Percentiles rank a stretch among this genome's conserved stretches.
These are phyloP conservation scores for Toxostoma redivivum DNA, from an alignment of 2,113 vertebrate genomes.

Conservation along the genomic window DNA sequence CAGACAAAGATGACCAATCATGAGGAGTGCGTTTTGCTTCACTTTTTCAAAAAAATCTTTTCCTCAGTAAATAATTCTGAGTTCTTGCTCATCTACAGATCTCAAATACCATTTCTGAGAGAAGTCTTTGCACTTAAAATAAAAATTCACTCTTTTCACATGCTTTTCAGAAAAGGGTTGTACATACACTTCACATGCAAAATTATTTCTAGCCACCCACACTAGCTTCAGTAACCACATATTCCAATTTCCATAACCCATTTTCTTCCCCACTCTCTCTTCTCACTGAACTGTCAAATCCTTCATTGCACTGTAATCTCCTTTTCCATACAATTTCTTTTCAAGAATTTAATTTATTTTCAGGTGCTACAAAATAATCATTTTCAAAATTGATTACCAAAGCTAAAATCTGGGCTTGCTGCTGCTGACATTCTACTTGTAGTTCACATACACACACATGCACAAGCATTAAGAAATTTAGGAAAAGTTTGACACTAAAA, in stretches of 20 bases:
- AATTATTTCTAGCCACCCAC: constrained; percentile 62
- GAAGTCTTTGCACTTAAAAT: constrained; percentile 8
- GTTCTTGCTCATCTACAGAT: not conserved
- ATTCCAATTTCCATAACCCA: constrained; percentile 57
- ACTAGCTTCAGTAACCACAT: constrained; percentile 50
- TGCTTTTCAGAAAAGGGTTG: constrained; percentile 17
- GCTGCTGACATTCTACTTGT: not conserved
- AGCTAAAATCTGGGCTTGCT: not conserved
- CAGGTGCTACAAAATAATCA: not conserved
- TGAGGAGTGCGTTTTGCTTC: not conserved
- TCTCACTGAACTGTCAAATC: constrained; percentile 22
- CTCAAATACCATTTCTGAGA: not conserved
- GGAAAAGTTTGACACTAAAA: not conserved
- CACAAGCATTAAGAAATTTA: not conserved
- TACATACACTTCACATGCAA: constrained; percentile 52
- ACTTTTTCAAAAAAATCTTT: not conserved
- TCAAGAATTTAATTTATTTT: not conserved
- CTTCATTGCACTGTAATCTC: not conserved
- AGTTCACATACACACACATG: not conserved
- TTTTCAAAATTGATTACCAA: not conserved
- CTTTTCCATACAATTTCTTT: constrained; percentile 22
- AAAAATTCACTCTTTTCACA: constrained; percentile 15
- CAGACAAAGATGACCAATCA: not conserved
- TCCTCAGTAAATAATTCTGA: not conserved
- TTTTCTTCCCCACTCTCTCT: constrained; percentile 42